A percentile compares a stretch with the other conserved stretches of the same genome.
phyloP scores from a whole-genome alignment of 1,140 invertebrate genomes.

The Dinothrombium tinctorium region DNA sequence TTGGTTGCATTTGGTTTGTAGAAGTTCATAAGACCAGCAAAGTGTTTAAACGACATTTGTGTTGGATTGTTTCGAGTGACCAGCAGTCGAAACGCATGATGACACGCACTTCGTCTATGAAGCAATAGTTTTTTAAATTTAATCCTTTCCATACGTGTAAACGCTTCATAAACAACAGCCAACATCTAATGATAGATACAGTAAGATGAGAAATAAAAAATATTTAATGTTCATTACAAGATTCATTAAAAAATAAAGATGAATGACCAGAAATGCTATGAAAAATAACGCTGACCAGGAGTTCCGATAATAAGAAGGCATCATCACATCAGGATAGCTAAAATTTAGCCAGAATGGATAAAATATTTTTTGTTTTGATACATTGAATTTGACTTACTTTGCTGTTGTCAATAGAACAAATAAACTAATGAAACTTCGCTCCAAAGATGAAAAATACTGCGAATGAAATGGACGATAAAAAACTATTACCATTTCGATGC shows the following conservation, averaged over 20 bases:
- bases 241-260: slow-evolving; percentile 73
- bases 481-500: too few species aligned
- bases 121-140: slow-evolving; percentile 62
- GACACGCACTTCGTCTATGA: slow-evolving; percentile 55
- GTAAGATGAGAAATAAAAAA: too few species aligned
- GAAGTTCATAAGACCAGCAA: slow-evolving; percentile 52
- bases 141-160: slow-evolving; percentile 59
- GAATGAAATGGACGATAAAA: too few species aligned
- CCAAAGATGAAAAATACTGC: slow-evolving; percentile 5
- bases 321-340: slow-evolving; percentile 85
- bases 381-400: too few species aligned
- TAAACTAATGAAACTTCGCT: slow-evolving; percentile 58
- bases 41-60: slow-evolving; percentile 44
- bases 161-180: slow-evolving; percentile 72
- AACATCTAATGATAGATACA: too few species aligned
- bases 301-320: slow-evolving; percentile 56
- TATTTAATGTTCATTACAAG: slow-evolving; percentile 45
- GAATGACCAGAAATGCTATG: slow-evolving; percentile 55
- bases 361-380: too few species aligned
- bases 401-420: slow-evolving; percentile 73
- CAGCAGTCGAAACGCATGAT: slow-evolving; percentile 45
- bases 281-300: slow-evolving; percentile 66
- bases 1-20: slow-evolving; percentile 47
- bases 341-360: too few species aligned
- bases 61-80: slow-evolving; percentile 40